Conservation (phyloP, 2,797 vertebrate species). For the Cirrhinus mrigala region DNA sequence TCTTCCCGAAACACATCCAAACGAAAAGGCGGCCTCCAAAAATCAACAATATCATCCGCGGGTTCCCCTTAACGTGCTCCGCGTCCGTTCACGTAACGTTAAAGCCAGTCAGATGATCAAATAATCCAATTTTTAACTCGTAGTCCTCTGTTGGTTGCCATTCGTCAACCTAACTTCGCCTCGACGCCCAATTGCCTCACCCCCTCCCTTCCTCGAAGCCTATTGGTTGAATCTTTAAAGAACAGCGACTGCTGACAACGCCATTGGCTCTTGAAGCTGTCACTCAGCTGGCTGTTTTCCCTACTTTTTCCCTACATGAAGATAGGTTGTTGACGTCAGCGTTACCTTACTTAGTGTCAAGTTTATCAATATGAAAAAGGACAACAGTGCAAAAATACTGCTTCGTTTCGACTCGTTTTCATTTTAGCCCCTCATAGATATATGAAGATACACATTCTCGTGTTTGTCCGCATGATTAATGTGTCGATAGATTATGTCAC, state of each 20-base stretch:
- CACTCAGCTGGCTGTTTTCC: slow-evolving; percentile 63
- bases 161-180: slow-evolving; percentile 75
- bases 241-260: slow-evolving; percentile 50
- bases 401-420: not conserved
- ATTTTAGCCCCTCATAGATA: not conserved
- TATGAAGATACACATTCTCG: not conserved
- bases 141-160: slow-evolving; percentile 85
- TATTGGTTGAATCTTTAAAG: slow-evolving; percentile 80
- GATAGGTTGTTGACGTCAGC: slow-evolving; percentile 79
- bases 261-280: slow-evolving; percentile 74
- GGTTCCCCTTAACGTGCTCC: slow-evolving; percentile 46
- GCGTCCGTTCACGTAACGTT: slow-evolving; percentile 35
- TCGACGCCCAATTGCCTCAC: slow-evolving; percentile 60
- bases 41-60: slow-evolving; percentile 13
- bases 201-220: slow-evolving; percentile 75
- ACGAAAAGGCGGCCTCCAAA: slow-evolving; percentile 31
- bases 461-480: not conserved
- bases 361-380: slow-evolving; percentile 63
- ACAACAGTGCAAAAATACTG: slow-evolving; percentile 1
- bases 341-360: slow-evolving; percentile 70
- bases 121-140: slow-evolving; percentile 80
- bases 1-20: slow-evolving; percentile 60
- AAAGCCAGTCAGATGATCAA: slow-evolving; percentile 65
- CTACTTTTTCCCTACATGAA: slow-evolving; percentile 64
- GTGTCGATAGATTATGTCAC: not conserved